Evolutionary conservation across 2,113 vertebrate species (phyloP).

Genomic region (Gobiocypris rarus): DNA sequence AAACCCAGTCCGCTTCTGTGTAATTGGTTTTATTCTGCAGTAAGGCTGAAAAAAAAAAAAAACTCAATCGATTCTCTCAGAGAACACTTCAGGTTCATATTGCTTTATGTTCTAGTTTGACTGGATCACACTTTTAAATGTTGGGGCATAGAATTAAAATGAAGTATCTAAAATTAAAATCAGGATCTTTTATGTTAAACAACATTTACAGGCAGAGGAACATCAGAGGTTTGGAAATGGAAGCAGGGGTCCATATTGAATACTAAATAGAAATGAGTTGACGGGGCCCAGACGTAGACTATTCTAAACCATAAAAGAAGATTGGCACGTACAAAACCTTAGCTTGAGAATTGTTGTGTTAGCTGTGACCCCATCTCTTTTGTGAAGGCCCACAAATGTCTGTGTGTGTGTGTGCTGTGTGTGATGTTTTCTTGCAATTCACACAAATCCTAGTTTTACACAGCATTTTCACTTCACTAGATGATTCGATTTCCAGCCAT

Average conservation of each 20-base stretch:
- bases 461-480: constrained; percentile 65
- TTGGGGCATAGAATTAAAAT: neutral
- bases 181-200: constrained; percentile 1
- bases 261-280: neutral
- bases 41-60: neutral
- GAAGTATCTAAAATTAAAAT: neutral
- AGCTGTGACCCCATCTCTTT: constrained; percentile 1
- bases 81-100: constrained; percentile 7
- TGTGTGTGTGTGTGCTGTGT: constrained; percentile 48
- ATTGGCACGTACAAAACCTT: neutral
- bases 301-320: neutral
- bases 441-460: constrained; percentile 59
- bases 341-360: neutral
- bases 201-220: neutral
- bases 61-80: neutral
- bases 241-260: neutral
- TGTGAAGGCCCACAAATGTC: constrained; percentile 25
- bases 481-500: constrained; percentile 67
- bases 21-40: neutral
- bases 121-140: constrained; percentile 1
- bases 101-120: neutral
- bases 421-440: constrained; percentile 58
- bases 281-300: neutral
- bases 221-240: neutral
- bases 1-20: neutral